Conservation (phyloP, 1,140 invertebrate species). For the Armadillidium nasatum region DNA sequence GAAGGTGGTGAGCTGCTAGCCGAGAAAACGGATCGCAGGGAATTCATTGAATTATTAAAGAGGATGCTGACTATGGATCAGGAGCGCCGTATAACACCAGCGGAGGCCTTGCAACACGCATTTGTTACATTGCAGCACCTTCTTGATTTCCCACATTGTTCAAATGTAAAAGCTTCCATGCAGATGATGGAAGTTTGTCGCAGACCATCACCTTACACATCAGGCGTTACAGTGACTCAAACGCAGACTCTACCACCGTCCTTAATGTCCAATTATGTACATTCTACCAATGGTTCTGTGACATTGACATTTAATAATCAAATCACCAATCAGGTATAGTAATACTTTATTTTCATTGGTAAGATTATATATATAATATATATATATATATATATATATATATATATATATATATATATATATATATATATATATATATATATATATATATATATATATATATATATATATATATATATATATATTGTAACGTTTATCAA, state of each 20-base stretch:
- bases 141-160: constrained; percentile 92
- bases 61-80: constrained; percentile 97
- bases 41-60: constrained; percentile 95
- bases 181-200: constrained; percentile 91
- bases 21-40: constrained; percentile 90
- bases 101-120: constrained; percentile 89
- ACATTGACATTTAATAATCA: constrained; percentile 82
- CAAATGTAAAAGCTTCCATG: constrained; percentile 89
- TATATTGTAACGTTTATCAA: too few species aligned
- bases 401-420: too few species aligned
- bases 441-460: background rate
- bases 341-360: too few species aligned
- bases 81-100: constrained; percentile 89
- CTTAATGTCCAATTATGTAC: constrained; percentile 62
- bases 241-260: constrained; percentile 46
- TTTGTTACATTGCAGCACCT: constrained; percentile 90
- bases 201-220: constrained; percentile 53
- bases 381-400: too few species aligned
- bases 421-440: constrained; percentile 43
- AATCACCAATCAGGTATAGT: constrained; percentile 60
- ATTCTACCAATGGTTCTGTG: constrained; percentile 73
- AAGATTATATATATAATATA: too few species aligned
- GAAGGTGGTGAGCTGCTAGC: constrained; percentile 90
- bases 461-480: background rate
- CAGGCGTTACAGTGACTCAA: constrained; percentile 41